phyloP scores from a whole-genome alignment of 2,797 vertebrate genomes.

The Nasua narica region DNA sequence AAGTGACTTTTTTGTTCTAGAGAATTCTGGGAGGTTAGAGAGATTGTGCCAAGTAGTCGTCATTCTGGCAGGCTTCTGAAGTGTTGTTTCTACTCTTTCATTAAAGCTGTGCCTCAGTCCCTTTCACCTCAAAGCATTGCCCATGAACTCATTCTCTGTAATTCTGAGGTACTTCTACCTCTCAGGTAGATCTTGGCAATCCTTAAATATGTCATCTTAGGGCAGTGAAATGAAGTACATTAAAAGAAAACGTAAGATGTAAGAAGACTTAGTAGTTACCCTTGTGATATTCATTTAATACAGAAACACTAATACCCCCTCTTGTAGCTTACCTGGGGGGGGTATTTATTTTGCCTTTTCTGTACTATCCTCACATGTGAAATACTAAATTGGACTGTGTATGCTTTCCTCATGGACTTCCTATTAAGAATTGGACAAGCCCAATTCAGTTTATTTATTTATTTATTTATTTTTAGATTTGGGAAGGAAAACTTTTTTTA shows the following conservation, averaged over 20 bases:
- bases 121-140: constrained; percentile 49
- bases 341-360: constrained; percentile 24
- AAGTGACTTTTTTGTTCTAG: background rate
- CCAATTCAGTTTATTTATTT: background rate
- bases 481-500: background rate
- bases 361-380: background rate
- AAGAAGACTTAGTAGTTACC: constrained; percentile 1
- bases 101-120: constrained; percentile 18
- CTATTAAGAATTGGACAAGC: constrained; percentile 27
- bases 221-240: background rate
- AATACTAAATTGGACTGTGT: background rate
- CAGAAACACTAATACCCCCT: background rate
- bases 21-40: background rate
- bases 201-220: constrained; percentile 41
- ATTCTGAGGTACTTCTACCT: background rate
- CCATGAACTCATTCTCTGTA: constrained; percentile 8
- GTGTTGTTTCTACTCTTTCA: constrained; percentile 8
- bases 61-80: constrained; percentile 24
- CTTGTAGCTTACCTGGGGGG: background rate
- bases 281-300: background rate
- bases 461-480: background rate
- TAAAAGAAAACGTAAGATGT: constrained; percentile 26
- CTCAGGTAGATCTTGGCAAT: constrained; percentile 16
- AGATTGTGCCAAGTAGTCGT: background rate
- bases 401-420: background rate